Base-by-base conservation (phyloP, 2,888 invertebrate genomes). In the Ophioninae sp. region DNA sequence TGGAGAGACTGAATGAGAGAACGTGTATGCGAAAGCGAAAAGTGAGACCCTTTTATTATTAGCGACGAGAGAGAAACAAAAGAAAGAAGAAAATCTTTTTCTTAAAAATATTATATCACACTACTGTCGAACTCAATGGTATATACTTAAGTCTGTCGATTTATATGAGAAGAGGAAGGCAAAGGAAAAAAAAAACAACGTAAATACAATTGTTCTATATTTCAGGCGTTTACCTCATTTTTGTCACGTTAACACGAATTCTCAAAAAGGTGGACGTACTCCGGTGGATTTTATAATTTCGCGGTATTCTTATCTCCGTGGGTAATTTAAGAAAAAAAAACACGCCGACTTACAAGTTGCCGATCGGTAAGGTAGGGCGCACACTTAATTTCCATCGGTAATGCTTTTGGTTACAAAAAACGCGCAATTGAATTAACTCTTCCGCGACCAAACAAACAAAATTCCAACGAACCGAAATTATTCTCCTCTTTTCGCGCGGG, bases 161-260 rank as follows among this genome's bases (percentile, higher is more conserved):
- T 89, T 88, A 89, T 89, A 89, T 87, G 87, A 87, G 85, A 86
- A 88, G 85, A 88, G 20, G 86, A 87, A 75, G 77, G 70, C 84
- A 86, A 83, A 88, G 88, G 85, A 75, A 85, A 81, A 84, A 81
- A 84, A 1, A 30, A 30, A 30, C 30, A 30, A 88, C 89, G 88
- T 88, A 89, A 90, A 90, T 89, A 89, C 87, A 89, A 86, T 88
- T 87, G 88, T 89, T 89, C 88, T 89, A 89, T 88, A 89, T 86
- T 89, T 87, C 81, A 83, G 77, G 75, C 81, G 82, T 87, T 86
- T 81, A 79, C 44, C 57, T 85, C 61, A 75, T 75, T 84, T 44
- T 81, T 62, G 57, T 10, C 56, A 21, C 0, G 50, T 17, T 30
- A 3, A 30, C 30, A 1, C 1, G 3, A 30, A 30, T 30, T 30